Evolutionary conservation across 1,140 invertebrate species (phyloP), one percentile per base, ranked within the genome.

Genomic region (Cydia pomonella): DNA sequence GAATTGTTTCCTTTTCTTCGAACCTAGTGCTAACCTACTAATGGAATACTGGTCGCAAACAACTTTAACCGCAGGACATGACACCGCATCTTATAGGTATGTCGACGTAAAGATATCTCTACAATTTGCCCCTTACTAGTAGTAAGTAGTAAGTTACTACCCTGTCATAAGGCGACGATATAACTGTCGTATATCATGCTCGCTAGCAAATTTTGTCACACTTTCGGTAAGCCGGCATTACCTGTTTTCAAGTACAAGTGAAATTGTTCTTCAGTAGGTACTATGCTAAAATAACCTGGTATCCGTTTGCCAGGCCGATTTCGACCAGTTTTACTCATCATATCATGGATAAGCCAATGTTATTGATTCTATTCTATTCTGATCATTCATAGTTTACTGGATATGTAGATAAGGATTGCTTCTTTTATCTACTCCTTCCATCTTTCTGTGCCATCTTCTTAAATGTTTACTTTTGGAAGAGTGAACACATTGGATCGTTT

Each of bases 41-140:
- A 59, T 59, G 1, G 18, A 21, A 12, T 23, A 59, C 53, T 59
- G 23, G 53, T 59, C 53, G 53, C 53, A 59, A 59, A 59, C 21
- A 59, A 59, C 53, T 59, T 59, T 23, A 59, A 59, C 53, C 53
- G 21, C 21, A 23, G 53, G 53, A 59, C 21, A 59, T 59, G 53
- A 59, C 53, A 59, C 53, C 53, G 18, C 53, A 21, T 53, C n/a
- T 23, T 59, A 9, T 59, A 7, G 21, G 53, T 59, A 23, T n/a
- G 9, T 53, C n/a, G n/a, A 16, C 44, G 41, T 16, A 23, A 23
- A 10, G 1, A 23, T 12, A 59, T 12, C 21, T 50, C 6, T 50
- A n/a, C 53, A 23, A 23, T 59, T 59, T 59, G 53, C 18, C 6
- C 53, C 53, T 23, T 59, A 21, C 21, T n/a, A n/a, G n/a, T n/a